Evolutionary conservation across 2,113 vertebrate genomes (phyloP).

Genomic region (Piprites chloris): DNA sequence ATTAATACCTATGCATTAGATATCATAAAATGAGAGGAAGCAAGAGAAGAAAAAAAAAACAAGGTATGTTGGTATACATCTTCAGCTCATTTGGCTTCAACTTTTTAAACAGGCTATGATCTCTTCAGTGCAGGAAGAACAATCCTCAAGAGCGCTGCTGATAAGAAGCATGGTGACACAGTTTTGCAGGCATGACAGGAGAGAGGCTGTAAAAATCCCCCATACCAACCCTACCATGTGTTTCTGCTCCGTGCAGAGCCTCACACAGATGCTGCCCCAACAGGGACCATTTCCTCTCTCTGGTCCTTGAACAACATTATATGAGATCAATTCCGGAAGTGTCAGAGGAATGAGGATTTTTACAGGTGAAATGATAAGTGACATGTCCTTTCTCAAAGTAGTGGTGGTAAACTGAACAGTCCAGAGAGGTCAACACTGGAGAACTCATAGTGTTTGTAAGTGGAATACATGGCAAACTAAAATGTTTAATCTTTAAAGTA

Average conservation of each 20-base stretch:
- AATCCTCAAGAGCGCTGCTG: background rate
- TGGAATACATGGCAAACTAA: background rate
- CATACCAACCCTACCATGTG: too few relatives aligned
- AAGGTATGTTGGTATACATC: accelerated
- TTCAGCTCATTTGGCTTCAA: background rate
- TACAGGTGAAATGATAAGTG: background rate
- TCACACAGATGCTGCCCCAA: background rate
- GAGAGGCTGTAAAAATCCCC: background rate
- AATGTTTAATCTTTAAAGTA: background rate
- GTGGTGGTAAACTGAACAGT: background rate
- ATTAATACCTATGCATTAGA: background rate
- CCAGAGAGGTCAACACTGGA: background rate
- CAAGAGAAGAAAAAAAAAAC: background rate
- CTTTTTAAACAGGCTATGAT: background rate
- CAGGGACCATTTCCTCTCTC: background rate
- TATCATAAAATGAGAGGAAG: background rate
- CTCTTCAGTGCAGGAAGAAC: background rate
- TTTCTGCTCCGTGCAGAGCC: background rate
- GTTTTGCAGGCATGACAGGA: background rate
- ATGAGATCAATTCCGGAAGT: background rate
- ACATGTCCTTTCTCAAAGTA: background rate
- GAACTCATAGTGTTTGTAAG: background rate
- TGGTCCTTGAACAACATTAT: background rate
- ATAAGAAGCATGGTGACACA: accelerated
- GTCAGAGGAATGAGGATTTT: background rate